Evolutionary conservation across 2,113 vertebrate genomes (phyloP).

Genomic region (Ondatra zibethicus): DNA sequence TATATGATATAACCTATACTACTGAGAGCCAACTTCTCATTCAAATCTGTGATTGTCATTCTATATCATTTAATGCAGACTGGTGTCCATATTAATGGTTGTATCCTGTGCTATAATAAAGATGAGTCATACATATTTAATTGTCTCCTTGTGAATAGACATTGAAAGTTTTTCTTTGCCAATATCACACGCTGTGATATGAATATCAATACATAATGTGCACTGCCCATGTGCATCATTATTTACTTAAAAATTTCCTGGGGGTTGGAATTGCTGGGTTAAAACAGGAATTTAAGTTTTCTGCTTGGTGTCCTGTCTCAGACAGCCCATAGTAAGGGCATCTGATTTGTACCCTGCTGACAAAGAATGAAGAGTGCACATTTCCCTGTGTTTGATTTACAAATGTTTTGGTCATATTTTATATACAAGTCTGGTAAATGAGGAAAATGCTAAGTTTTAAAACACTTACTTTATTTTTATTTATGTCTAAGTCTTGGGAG

Average conservation of each 20-base stretch:
- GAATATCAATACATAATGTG: conserved; percentile 18
- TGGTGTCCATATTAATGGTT: neutral
- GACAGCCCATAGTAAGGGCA: neutral
- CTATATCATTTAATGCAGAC: neutral
- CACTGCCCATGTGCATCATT: neutral
- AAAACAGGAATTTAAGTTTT: conserved; percentile 23
- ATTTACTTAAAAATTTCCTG: neutral
- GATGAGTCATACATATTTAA: neutral
- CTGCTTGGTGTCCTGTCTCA: neutral
- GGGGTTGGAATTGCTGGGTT: neutral
- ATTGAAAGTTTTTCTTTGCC: neutral
- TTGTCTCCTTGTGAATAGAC: conserved; percentile 14
- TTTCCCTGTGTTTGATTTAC: conserved; percentile 36
- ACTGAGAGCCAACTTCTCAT: neutral
- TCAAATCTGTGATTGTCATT: neutral
- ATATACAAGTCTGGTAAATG: neutral
- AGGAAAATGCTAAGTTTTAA: neutral
- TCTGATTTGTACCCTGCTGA: conserved; percentile 9
- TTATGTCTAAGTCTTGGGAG: neutral
- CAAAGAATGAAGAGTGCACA: neutral
- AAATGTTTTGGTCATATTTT: neutral
- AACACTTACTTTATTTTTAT: neutral
- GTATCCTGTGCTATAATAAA: neutral
- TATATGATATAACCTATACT: neutral
- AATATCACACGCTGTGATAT: neutral